Conservation (phyloP, 2,113 vertebrate genomes). For the Callionymus lyra region DNA sequence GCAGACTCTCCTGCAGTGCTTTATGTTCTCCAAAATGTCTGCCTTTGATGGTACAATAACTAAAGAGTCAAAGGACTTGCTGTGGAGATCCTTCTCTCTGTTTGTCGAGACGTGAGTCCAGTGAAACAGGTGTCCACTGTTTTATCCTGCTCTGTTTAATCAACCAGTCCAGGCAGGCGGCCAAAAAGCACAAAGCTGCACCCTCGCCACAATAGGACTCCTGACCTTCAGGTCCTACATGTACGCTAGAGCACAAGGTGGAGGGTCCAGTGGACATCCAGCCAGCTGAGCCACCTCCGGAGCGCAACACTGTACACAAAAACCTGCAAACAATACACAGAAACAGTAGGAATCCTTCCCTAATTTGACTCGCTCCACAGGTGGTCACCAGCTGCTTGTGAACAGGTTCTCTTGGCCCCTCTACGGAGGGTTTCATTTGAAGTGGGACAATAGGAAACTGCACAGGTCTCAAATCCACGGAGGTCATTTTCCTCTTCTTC, state of each 20-base stretch:
- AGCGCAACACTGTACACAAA: constrained; percentile 69
- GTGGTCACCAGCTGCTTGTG: constrained; percentile 86
- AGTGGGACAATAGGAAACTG: constrained; percentile 68
- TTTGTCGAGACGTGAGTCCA: too few species aligned
- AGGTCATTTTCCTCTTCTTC: constrained; percentile 50
- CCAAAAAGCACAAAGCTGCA: neutral
- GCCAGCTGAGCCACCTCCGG: constrained; percentile 45
- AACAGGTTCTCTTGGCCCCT: constrained; percentile 82
- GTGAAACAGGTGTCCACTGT: too few species aligned
- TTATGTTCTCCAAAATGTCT: too few species aligned
- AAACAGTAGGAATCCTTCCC: constrained; percentile 83
- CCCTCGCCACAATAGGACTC: neutral
- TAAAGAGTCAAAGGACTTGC: too few species aligned
- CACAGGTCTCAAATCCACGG: constrained; percentile 81
- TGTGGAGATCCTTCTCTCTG: too few species aligned
- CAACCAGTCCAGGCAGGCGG: too few species aligned
- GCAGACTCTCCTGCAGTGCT: too few species aligned
- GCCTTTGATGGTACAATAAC: too few species aligned
- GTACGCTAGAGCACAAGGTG: too few species aligned
- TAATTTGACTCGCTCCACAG: constrained; percentile 96
- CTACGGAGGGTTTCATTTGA: constrained; percentile 36
- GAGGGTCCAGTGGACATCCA: constrained; percentile 15
- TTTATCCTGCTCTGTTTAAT: too few species aligned
- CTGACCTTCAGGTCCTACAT: too few species aligned
- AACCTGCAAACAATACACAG: constrained; percentile 81